phyloP scores from a whole-genome alignment of 1,140 invertebrate species.

The Papilio dardanus region DNA sequence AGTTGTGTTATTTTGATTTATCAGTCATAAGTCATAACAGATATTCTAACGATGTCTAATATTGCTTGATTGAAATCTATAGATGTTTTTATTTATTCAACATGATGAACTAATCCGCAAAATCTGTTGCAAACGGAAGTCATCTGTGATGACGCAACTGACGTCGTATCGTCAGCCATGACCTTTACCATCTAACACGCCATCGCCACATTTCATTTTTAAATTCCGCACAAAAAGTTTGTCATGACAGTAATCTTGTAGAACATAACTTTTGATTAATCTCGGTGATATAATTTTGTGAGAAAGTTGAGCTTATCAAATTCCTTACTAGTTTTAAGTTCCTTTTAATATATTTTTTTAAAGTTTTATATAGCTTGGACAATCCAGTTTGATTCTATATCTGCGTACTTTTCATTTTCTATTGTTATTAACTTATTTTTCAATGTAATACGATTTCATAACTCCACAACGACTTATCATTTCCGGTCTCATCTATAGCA shows the following conservation, averaged over 20 bases:
- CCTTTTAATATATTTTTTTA: background rate
- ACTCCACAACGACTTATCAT: background rate
- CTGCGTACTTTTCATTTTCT: background rate
- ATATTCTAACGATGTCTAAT: background rate
- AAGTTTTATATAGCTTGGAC: too few species aligned
- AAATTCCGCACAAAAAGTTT: slow-evolving; percentile 23
- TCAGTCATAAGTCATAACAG: background rate
- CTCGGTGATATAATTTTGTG: background rate
- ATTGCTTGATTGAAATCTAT: background rate
- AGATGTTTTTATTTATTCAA: background rate
- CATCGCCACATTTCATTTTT: background rate
- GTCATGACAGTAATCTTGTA: slow-evolving; percentile 8
- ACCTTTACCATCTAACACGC: slow-evolving; percentile 29
- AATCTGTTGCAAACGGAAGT: slow-evolving; percentile 25
- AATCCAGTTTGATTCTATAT: too few species aligned
- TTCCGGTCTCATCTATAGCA: background rate
- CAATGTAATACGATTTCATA: background rate
- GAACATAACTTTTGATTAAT: slow-evolving; percentile 23
- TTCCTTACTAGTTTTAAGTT: background rate
- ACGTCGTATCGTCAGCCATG: slow-evolving; percentile 18
- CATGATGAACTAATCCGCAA: slow-evolving; percentile 10
- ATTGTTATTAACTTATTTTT: too few species aligned
- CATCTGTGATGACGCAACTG: slow-evolving; percentile 1
- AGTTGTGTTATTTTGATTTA: background rate
- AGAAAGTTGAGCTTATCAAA: background rate